Percentiles rank a stretch among this genome's conserved stretches.
Evolutionary conservation across 2,888 invertebrate genomes (phyloP).

Genomic region (Drosophila tripunctata): DNA sequence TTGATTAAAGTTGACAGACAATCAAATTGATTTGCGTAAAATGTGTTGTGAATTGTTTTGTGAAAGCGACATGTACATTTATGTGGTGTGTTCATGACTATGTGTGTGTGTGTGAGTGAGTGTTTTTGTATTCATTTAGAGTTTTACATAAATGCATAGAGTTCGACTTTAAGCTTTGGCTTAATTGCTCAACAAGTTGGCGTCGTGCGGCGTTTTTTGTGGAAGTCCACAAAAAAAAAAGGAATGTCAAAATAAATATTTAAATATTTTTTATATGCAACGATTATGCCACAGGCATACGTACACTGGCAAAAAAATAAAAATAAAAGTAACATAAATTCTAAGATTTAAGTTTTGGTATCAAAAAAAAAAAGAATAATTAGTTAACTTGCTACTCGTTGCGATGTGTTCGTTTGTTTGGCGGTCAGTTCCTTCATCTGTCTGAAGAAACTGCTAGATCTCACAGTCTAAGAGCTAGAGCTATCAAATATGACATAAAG

Average conservation of each 20-base stretch:
- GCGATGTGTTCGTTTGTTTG: too few relatives aligned
- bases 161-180: constrained; percentile 49
- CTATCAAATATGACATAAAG: too few relatives aligned
- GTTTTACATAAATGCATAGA: constrained; percentile 59
- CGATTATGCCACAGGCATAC: background rate
- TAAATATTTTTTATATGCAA: background rate
- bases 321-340: too few relatives aligned
- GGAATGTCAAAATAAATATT: constrained; percentile 9
- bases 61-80: constrained; percentile 1
- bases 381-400: too few relatives aligned
- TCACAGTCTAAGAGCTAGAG: too few relatives aligned
- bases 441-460: too few relatives aligned
- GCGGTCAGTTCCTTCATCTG: too few relatives aligned
- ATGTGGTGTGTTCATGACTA: background rate
- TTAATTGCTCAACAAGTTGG: constrained; percentile 77
- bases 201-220: constrained; percentile 49
- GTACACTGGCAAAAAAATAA: background rate
- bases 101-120: constrained; percentile 9
- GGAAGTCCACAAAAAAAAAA: background rate
- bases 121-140: constrained; percentile 41
- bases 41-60: constrained; percentile 13
- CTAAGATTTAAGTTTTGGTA: too few relatives aligned
- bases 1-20: constrained; percentile 12
- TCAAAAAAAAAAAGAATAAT: too few relatives aligned
- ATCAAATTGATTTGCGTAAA: constrained; percentile 13